phyloP scores from a whole-genome alignment of 2,113 vertebrate species.

The Chaetodon auriga region DNA sequence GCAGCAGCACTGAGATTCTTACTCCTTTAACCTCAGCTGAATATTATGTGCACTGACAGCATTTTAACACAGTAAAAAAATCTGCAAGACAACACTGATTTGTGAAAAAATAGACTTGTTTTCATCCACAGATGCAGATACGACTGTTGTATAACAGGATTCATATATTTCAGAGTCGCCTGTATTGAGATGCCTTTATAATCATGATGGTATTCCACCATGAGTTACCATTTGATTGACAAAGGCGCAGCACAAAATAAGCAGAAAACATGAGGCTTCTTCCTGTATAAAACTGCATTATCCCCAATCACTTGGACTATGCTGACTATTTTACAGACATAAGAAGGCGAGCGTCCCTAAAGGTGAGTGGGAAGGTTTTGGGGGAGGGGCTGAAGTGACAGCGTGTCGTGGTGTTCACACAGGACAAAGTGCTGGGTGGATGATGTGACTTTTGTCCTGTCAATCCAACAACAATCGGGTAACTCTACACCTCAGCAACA shows the following conservation, averaged over 20 bases:
- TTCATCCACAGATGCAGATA: background rate
- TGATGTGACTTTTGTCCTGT: constrained; percentile 68
- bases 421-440: constrained; percentile 60
- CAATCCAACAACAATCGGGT: constrained; percentile 44
- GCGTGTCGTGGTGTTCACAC: constrained; percentile 7
- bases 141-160: background rate
- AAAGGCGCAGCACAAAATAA: no score
- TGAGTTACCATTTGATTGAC: no score
- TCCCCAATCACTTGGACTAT: background rate
- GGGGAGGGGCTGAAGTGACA: constrained; percentile 29
- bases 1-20: background rate
- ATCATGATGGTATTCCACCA: no score
- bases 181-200: no score
- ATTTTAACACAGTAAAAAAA: background rate
- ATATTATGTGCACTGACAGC: background rate
- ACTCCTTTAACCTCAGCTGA: background rate
- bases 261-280: no score
- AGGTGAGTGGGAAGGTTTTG: constrained; percentile 8
- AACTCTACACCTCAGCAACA: constrained; percentile 53
- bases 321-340: background rate
- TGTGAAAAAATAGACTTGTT: background rate
- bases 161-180: background rate
- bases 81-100: background rate
- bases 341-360: background rate
- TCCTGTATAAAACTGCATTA: background rate